These are phyloP conservation scores for Chroicocephalus ridibundus DNA, from an alignment of 2,113 vertebrate genomes.

Conservation along the genomic window DNA sequence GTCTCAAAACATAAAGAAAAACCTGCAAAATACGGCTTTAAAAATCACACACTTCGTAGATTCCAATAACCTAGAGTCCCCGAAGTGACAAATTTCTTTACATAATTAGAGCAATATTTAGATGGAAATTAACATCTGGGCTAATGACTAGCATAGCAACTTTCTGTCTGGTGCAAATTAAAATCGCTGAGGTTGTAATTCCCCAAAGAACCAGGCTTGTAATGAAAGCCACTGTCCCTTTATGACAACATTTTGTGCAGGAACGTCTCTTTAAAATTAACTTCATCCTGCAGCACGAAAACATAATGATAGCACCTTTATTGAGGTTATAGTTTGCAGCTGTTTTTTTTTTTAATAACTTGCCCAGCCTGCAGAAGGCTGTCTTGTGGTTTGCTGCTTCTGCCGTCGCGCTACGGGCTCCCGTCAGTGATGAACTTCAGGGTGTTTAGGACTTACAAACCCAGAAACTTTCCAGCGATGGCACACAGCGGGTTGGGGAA, in stretches of 20 bases:
- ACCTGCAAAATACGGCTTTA: not conserved
- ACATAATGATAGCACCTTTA: not conserved
- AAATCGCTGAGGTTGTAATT: constrained; percentile 23
- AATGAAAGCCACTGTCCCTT: constrained; percentile 36
- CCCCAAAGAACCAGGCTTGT: not conserved
- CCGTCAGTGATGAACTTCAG: not conserved
- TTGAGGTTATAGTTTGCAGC: not conserved
- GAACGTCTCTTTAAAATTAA: constrained; percentile 42
- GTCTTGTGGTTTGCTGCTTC: not conserved
- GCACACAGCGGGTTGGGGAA: not conserved
- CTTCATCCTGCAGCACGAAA: not conserved
- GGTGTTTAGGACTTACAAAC: not conserved
- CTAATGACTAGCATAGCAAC: constrained; percentile 27
- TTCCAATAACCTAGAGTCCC: not conserved
- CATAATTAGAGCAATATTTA: constrained; percentile 38
- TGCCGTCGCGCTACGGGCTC: not conserved
- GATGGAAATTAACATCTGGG: constrained; percentile 53
- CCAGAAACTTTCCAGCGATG: not conserved
- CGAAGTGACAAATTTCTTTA: not conserved
- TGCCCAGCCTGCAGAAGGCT: not conserved
- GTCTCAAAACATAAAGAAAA: not conserved
- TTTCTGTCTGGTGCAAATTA: constrained; percentile 37
- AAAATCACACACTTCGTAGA: not conserved
- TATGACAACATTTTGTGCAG: not conserved
- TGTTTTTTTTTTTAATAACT: not conserved